phyloP scores from a whole-genome alignment of 2,113 vertebrate species.

The Conger conger region DNA sequence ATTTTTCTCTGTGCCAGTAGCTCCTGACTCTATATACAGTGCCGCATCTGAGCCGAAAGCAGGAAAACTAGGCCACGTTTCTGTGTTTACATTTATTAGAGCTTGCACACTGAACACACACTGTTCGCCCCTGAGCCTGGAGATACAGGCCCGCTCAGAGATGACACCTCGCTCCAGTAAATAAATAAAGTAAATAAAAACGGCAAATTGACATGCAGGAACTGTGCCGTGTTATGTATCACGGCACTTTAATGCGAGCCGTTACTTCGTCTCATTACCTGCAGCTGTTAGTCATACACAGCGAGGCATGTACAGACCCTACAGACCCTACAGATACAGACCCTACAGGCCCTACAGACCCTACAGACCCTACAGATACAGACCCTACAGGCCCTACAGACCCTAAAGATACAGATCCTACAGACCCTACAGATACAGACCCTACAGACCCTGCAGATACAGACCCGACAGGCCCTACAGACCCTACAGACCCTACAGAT shows the following conservation, averaged over 20 bases:
- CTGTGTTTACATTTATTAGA: not conserved
- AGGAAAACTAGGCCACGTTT: not conserved
- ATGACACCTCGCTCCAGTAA: not conserved
- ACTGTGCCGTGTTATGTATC: not conserved
- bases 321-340: no score
- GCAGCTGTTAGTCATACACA: not conserved
- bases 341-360: no score
- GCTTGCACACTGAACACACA: not conserved
- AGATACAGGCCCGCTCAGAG: not conserved
- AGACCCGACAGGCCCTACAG: no score
- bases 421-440: not conserved
- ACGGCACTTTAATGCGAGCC: not conserved
- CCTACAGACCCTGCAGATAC: no score
- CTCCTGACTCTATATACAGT: not conserved
- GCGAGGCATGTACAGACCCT: no score
- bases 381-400: no score
- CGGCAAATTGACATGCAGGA: not conserved
- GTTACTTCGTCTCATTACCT: not conserved
- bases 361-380: no score
- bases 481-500: no score
- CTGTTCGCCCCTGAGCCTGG: not conserved
- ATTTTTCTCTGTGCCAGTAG: not conserved
- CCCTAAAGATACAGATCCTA: not conserved
- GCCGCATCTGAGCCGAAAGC: not conserved
- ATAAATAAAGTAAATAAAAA: not conserved